Percentiles rank a stretch among this genome's conserved stretches.
These are phyloP conservation scores for Acrossocheilus fasciatus DNA, from an alignment of 2,797 vertebrate species.

Conservation along the genomic window DNA sequence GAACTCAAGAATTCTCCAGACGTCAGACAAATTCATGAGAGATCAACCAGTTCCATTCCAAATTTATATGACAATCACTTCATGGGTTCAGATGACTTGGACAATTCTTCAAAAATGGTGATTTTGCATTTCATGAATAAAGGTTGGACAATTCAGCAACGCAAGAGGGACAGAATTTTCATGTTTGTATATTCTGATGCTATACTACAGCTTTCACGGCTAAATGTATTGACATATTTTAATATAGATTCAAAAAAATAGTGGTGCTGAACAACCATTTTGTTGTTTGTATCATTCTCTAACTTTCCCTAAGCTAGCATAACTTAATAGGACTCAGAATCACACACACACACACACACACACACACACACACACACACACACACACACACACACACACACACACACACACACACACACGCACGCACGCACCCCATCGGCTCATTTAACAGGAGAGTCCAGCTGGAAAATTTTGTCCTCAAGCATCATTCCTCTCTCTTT, in stretches of 20 bases:
- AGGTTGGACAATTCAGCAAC: not conserved
- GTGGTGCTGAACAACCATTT: conserved; percentile 13
- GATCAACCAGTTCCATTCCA: not conserved
- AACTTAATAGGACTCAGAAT: conserved; percentile 42
- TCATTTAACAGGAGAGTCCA: conserved; percentile 48
- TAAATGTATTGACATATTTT: not conserved
- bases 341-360: no score
- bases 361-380: not conserved
- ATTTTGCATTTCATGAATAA: not conserved
- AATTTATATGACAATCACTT: not conserved
- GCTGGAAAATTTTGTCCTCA: conserved; percentile 51
- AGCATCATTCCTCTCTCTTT: conserved; percentile 59
- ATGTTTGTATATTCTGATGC: not conserved
- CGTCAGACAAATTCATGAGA: not conserved
- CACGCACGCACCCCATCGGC: conserved; percentile 2
- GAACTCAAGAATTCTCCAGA: not conserved
- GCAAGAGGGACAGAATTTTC: not conserved
- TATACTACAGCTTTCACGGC: not conserved
- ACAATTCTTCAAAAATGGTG: not conserved
- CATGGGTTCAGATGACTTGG: not conserved
- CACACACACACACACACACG: not conserved
- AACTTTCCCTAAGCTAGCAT: conserved; percentile 27
- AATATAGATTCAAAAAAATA: not conserved
- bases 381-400: no score
- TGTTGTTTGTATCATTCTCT: conserved; percentile 8